phyloP scores from a whole-genome alignment of 2,888 invertebrate species.

The Drosophila sordidula region DNA sequence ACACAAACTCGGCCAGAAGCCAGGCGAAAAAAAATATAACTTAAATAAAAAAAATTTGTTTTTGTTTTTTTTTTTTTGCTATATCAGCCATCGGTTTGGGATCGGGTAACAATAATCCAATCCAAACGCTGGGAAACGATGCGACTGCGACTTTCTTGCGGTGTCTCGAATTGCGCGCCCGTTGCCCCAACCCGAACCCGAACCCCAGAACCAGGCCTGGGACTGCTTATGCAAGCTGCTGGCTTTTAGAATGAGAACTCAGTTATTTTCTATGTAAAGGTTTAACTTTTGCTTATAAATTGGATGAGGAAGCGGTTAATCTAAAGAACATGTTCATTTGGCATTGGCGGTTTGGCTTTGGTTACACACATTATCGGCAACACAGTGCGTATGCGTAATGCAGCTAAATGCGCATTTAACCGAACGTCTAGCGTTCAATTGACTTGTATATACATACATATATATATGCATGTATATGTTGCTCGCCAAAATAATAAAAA shows the following conservation, averaged over 20 bases:
- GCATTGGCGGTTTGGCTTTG: conserved; percentile 67
- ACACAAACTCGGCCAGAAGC: too few species aligned
- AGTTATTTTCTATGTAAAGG: background rate
- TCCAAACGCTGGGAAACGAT: conserved; percentile 11
- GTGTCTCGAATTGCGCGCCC: conserved; percentile 20
- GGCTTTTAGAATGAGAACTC: conserved; percentile 3
- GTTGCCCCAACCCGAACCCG: background rate
- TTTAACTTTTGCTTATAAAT: conserved; percentile 9
- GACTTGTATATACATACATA: background rate
- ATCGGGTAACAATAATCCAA: conserved; percentile 31
- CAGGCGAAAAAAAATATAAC: background rate
- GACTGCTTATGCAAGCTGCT: conserved; percentile 21
- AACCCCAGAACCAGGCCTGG: background rate
- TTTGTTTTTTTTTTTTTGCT: conserved; percentile 19
- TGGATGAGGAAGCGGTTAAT: conserved; percentile 30
- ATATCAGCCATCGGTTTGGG: conserved; percentile 33
- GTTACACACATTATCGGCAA: conserved; percentile 36
- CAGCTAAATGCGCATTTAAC: conserved; percentile 52
- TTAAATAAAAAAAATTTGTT: background rate
- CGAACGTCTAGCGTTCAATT: background rate
- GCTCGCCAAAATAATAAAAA: too few species aligned
- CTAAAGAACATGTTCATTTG: conserved; percentile 14
- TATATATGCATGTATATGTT: too few species aligned
- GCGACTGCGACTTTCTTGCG: conserved; percentile 34
- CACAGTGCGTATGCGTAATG: conserved; percentile 34